These are phyloP conservation scores for Sinhomidia bicolor DNA, from an alignment of 2,888 invertebrate species.

Conservation along the genomic window DNA sequence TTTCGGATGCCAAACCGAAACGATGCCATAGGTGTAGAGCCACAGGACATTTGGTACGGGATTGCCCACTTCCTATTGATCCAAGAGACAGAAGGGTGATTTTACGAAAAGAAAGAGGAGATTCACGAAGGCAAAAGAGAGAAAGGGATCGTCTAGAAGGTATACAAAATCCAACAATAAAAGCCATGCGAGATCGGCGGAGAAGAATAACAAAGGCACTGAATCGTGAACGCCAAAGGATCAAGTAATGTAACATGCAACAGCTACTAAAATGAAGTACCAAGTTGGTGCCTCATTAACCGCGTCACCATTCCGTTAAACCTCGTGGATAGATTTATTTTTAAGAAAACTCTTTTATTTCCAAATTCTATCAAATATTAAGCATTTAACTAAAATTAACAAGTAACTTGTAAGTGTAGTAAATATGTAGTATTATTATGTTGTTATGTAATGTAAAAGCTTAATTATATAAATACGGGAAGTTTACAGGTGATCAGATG, in stretches of 20 bases:
- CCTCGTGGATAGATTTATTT: too few relatives aligned
- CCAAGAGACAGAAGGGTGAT: neutral
- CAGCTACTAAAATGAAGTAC: too few relatives aligned
- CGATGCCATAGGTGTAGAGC: slow-evolving; percentile 10
- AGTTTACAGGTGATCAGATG: too few relatives aligned
- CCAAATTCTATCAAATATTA: too few relatives aligned
- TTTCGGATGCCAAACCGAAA: neutral
- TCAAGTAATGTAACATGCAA: too few relatives aligned
- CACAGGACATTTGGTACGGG: neutral
- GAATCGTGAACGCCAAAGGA: neutral
- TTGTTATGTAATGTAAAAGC: too few relatives aligned
- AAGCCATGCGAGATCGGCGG: neutral
- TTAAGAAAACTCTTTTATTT: too few relatives aligned
- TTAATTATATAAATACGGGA: too few relatives aligned
- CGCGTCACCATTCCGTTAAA: neutral
- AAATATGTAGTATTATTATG: too few relatives aligned
- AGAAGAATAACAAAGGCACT: neutral
- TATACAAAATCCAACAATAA: neutral
- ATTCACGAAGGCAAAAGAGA: neutral
- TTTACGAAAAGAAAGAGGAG: neutral
- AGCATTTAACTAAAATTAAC: too few relatives aligned
- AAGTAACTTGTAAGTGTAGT: too few relatives aligned
- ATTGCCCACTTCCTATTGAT: slow-evolving; percentile 5
- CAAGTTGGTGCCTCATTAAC: neutral
- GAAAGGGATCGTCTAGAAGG: neutral